A percentile compares a stretch with the other conserved stretches of the same genome.
phyloP scores from a whole-genome alignment of 1,140 invertebrate genomes.

The Ostrea denselamellosa region DNA sequence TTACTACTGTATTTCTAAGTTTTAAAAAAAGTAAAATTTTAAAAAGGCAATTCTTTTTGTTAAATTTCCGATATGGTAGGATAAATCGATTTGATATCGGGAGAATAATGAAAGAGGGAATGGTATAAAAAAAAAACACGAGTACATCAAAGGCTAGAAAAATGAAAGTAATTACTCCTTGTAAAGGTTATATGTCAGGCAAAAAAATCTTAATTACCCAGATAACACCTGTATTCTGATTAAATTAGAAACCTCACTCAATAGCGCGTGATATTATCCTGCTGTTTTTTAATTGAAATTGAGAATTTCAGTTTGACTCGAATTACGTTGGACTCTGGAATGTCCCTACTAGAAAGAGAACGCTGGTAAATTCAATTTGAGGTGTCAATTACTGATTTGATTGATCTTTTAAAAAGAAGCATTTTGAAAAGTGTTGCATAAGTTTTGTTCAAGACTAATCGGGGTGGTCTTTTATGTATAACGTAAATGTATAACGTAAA shows the following conservation, averaged over 20 bases:
- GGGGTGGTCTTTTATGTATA: neutral
- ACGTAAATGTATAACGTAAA: neutral
- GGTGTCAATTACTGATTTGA: neutral
- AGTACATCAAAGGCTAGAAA: neutral
- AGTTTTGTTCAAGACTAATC: neutral
- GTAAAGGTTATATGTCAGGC: neutral
- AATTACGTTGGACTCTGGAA: neutral
- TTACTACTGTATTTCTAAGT: too few relatives aligned
- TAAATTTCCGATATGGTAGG: neutral
- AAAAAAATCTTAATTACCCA: conserved; percentile 22
- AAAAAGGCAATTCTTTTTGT: neutral
- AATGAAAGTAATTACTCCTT: conserved; percentile 15
- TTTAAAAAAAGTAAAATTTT: too few relatives aligned
- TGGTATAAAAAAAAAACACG: neutral
- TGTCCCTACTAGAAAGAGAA: neutral
- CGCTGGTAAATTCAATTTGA: conserved; percentile 1
- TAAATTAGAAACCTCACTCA: neutral
- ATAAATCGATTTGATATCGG: neutral
- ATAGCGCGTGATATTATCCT: neutral
- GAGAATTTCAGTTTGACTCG: neutral
- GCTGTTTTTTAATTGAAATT: conserved; percentile 17
- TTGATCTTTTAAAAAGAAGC: neutral
- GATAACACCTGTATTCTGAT: conserved; percentile 20
- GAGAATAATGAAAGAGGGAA: neutral
- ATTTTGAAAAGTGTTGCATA: conserved; percentile 16